A percentile compares a stretch with the other conserved stretches of the same genome.
Conservation (phyloP, 1,140 invertebrate species). For the Drosophila subobscura region DNA sequence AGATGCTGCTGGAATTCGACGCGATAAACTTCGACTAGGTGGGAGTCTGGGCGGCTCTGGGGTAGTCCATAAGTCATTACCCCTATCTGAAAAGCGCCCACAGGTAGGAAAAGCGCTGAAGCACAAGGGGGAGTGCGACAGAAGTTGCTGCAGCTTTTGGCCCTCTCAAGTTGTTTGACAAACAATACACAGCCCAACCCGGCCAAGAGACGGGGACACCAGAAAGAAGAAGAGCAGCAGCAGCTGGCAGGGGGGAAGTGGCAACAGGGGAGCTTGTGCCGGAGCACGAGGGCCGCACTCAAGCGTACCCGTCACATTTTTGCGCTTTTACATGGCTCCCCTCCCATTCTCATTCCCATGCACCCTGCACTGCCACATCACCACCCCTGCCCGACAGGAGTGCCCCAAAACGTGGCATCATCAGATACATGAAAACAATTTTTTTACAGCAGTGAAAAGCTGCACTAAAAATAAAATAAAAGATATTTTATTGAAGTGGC, state of each 20-base stretch:
- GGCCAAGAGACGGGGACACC: constrained; percentile 15
- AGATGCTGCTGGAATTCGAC: constrained; percentile 34
- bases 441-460: constrained; percentile 63
- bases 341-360: background rate
- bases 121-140: background rate
- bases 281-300: constrained; percentile 48
- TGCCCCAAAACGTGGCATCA: constrained; percentile 39
- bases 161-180: constrained; percentile 72
- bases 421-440: constrained; percentile 78
- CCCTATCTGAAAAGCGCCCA: constrained; percentile 50
- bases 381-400: too few relatives aligned
- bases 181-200: constrained; percentile 64
- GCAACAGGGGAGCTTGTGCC: background rate
- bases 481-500: constrained; percentile 79
- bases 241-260: constrained; percentile 14
- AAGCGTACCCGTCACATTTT: constrained; percentile 77
- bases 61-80: constrained; percentile 70
- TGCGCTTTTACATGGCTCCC: constrained; percentile 60
- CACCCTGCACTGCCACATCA: background rate
- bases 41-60: constrained; percentile 34
- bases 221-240: constrained; percentile 1
- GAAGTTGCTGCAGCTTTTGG: constrained; percentile 38
- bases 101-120: constrained; percentile 34
- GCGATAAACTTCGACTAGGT: constrained; percentile 23
- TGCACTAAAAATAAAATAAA: constrained; percentile 80